A percentile compares a stretch with the other conserved stretches of the same genome.
These are phyloP conservation scores for Malurus elegans DNA, from an alignment of 2,113 vertebrate genomes.

Conservation along the genomic window DNA sequence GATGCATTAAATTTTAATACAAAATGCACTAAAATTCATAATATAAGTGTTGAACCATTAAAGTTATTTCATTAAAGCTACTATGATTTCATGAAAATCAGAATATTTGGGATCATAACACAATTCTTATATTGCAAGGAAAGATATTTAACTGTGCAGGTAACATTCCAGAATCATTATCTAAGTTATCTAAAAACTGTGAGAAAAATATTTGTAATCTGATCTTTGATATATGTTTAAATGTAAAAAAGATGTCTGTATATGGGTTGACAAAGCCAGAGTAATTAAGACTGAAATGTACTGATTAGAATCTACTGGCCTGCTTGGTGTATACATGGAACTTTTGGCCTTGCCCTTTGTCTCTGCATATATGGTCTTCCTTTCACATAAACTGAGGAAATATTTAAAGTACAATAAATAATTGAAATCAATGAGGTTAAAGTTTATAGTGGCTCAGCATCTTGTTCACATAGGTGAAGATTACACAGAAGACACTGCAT, in stretches of 20 bases:
- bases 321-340: rapidly evolving
- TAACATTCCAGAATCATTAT: background rate
- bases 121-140: background rate
- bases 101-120: background rate
- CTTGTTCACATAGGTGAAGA: background rate
- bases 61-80: background rate
- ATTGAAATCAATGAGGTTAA: background rate
- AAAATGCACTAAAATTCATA: background rate
- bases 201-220: background rate
- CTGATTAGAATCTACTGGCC: background rate
- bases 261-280: background rate
- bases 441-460: background rate
- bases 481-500: background rate
- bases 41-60: background rate
- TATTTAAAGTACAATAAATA: background rate
- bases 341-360: background rate
- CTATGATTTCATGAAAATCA: background rate
- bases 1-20: background rate
- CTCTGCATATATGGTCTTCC: background rate
- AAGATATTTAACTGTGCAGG: background rate
- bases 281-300: background rate
- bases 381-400: background rate
- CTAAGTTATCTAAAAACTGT: background rate
- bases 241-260: background rate
- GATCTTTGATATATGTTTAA: background rate